These are phyloP conservation scores for Cotesia chilonis DNA, from an alignment of 1,140 invertebrate species.

Conservation along the genomic window DNA sequence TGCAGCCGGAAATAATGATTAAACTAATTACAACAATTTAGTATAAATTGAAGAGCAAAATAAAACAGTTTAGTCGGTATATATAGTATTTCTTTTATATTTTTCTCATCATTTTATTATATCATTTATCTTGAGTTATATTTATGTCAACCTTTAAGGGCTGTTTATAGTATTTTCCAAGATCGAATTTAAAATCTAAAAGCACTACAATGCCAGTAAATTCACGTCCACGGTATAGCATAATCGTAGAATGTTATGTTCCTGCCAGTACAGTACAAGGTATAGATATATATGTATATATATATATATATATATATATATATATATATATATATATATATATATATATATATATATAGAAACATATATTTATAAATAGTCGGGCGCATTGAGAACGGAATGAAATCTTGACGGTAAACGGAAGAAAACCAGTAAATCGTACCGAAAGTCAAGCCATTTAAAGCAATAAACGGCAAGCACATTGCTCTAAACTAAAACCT, in stretches of 20 bases:
- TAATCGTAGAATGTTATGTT: constrained; percentile 34
- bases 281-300: too few relatives aligned
- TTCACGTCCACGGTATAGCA: constrained; percentile 27
- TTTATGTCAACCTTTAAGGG: too few relatives aligned
- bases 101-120: too few relatives aligned
- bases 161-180: constrained; percentile 3
- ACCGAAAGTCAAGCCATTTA: constrained; percentile 34
- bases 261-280: constrained; percentile 9
- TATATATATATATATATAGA: too few relatives aligned
- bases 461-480: constrained; percentile 31
- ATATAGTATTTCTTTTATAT: too few relatives aligned
- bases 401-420: constrained; percentile 26
- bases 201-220: constrained; percentile 30
- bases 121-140: too few relatives aligned
- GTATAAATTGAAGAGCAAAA: too few relatives aligned
- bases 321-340: too few relatives aligned
- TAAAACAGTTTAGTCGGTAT: too few relatives aligned
- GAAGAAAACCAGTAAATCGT: constrained; percentile 25
- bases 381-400: background rate
- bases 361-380: background rate
- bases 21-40: too few relatives aligned
- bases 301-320: too few relatives aligned
- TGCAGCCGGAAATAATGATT: too few relatives aligned
- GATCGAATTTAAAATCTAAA: constrained; percentile 17
- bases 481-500: constrained; percentile 23